Percentiles rank a stretch among this genome's conserved stretches.
Conservation (phyloP, 2,888 invertebrate genomes). For the Eudemis profundana region DNA sequence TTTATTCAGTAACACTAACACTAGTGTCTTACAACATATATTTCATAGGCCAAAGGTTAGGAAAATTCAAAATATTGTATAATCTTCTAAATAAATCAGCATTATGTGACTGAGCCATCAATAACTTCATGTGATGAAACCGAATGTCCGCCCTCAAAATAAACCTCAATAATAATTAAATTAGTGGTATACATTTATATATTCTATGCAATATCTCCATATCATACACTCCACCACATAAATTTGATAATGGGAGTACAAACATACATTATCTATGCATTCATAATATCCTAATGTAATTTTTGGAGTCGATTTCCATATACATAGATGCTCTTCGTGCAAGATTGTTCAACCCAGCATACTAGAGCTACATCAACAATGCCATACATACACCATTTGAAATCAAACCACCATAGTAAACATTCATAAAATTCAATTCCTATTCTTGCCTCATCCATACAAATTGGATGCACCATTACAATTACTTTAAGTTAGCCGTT, state of each 20-base stretch:
- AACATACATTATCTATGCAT: slow-evolving; percentile 72
- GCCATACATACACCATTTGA: background rate
- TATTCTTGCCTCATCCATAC: background rate
- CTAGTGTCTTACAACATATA: background rate
- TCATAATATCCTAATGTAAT: slow-evolving; percentile 72
- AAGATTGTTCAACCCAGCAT: slow-evolving; percentile 70
- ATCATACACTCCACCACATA: slow-evolving; percentile 66
- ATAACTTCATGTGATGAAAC: slow-evolving; percentile 47
- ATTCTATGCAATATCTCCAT: slow-evolving; percentile 53
- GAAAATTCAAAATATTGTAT: background rate
- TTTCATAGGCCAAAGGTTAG: slow-evolving; percentile 7
- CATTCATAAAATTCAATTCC: background rate
- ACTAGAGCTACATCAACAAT: slow-evolving; percentile 36
- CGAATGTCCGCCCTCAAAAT: slow-evolving; percentile 38
- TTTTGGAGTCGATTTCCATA: slow-evolving; percentile 79
- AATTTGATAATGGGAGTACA: slow-evolving; percentile 71
- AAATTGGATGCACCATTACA: background rate
- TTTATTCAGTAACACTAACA: background rate
- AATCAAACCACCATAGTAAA: background rate
- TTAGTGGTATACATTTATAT: slow-evolving; percentile 74
- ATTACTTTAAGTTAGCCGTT: background rate
- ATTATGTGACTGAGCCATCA: slow-evolving; percentile 30
- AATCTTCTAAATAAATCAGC: background rate
- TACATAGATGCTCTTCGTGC: slow-evolving; percentile 66
- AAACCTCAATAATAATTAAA: slow-evolving; percentile 62